phyloP scores from a whole-genome alignment of 2,113 vertebrate species.

The Elanus axillaris region DNA sequence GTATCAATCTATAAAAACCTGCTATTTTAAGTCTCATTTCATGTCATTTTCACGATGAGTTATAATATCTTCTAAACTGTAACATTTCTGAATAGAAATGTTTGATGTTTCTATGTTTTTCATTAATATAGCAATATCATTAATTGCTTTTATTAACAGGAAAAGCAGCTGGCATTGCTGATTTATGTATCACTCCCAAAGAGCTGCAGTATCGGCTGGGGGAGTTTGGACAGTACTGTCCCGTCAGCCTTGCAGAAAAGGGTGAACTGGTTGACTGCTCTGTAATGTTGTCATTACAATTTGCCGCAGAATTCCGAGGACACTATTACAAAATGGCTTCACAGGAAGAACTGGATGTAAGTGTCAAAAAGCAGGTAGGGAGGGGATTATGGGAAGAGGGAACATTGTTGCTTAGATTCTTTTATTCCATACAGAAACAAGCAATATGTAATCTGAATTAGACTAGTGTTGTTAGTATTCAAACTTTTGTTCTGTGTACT shows the following conservation, averaged over 20 bases:
- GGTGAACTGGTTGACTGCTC: conserved; percentile 85
- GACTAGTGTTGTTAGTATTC: not conserved
- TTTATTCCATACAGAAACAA: not conserved
- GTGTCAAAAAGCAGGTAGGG: not conserved
- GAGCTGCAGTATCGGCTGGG: conserved; percentile 83
- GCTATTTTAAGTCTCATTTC: not conserved
- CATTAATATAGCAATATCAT: not conserved
- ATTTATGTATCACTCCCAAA: conserved; percentile 82
- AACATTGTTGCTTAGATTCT: not conserved
- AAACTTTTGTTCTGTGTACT: not conserved
- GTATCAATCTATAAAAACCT: not conserved
- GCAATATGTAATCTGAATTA: not conserved
- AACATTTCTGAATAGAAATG: not conserved
- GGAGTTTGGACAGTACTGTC: conserved; percentile 88
- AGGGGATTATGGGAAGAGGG: not conserved
- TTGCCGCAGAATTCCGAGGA: conserved; percentile 84
- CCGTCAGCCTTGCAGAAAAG: conserved; percentile 85
- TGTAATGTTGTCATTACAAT: conserved; percentile 66
- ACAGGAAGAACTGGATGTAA: conserved; percentile 80
- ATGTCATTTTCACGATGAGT: not conserved
- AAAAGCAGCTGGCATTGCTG: conserved; percentile 83
- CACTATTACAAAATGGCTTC: conserved; percentile 89
- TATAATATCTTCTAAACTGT: not conserved
- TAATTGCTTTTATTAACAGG: conserved; percentile 68
- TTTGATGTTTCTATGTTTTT: not conserved